Evolutionary conservation across 2,797 vertebrate species (phyloP), one percentile per base, ranked within the genome.

Genomic region (Helicolenus hilgendorfi): DNA sequence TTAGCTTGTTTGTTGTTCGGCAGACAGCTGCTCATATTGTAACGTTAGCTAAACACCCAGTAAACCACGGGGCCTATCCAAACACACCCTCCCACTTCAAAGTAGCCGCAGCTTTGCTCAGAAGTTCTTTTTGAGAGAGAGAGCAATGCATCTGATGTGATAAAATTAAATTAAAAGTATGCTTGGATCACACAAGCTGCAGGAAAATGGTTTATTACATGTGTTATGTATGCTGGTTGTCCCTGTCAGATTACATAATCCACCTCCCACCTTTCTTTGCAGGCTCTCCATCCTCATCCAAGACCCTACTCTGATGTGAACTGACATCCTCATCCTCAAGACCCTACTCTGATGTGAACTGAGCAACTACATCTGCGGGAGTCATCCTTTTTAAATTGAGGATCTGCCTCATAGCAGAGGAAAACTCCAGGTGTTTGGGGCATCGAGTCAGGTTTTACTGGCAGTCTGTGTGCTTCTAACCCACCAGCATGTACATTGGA

Each of bases 401-500:
- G 86, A 82, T 75, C 77, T 87, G 87, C 79, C 73, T 90, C 74
- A 36, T 49, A 77, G 78, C 85, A 65, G 81, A 85, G 74, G 60
- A 86, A 75, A 77, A 77, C 67, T 87, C 58, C 81, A 76, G 69
- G 68, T 79, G 26, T 86, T 92, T 76, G 80, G 38, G 84, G 55
- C 75, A 79, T 89, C 60, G 31, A 79, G 89, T 94, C 93, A 93
- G 92, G 87, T 94, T 94, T 89, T 92, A 84, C 95, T 91, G 94
- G 92, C 91, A 85, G 84, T 88, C 91, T 92, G 92, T 84, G 88
- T 92, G 92, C 95, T 95, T 96, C 94, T 95, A 85, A 89, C 83
- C 96, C 94, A 94, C 82, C 96, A 97, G 95, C 95, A 98, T 98
- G 98, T 96, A 95, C 96, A 95, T 83, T 92, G 96, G 96, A 94